Evolutionary conservation across 30 jellyfish, hydroid and myxozoan genomes (phyloP).

Genomic region (Turritopsis dohrnii): DNA sequence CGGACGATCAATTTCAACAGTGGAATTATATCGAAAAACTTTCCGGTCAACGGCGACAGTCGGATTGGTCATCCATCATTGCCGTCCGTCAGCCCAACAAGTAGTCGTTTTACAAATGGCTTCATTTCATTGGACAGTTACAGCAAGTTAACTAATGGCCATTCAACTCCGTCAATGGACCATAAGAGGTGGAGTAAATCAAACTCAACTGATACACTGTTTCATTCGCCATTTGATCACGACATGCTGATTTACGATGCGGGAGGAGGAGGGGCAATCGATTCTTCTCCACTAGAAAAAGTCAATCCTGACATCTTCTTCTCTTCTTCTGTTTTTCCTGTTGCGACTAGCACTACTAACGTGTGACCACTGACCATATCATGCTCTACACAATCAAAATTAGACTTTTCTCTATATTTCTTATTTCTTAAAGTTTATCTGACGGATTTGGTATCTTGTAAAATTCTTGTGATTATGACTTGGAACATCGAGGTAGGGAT

Average conservation of each 20-base stretch:
- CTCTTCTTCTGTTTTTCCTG: constrained; percentile 37
- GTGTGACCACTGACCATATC: background rate
- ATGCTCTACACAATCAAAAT: too few relatives aligned
- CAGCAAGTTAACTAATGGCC: background rate
- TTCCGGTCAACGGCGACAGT: background rate
- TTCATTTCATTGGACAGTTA: background rate
- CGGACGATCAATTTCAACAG: constrained; percentile 3
- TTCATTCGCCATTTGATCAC: background rate
- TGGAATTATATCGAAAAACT: background rate
- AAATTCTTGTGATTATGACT: too few relatives aligned
- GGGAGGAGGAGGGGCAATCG: background rate
- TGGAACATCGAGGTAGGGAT: too few relatives aligned
- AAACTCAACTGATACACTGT: background rate
- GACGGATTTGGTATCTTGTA: too few relatives aligned
- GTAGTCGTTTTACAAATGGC: background rate
- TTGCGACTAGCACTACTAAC: background rate
- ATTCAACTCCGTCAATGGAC: background rate
- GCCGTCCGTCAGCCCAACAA: background rate
- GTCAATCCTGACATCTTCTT: constrained; percentile 91
- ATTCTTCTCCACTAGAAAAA: constrained; percentile 61
- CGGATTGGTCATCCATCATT: background rate
- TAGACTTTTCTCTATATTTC: too few relatives aligned
- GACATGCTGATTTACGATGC: constrained; percentile 3
- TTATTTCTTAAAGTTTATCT: too few relatives aligned
- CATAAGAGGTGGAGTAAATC: background rate